Evolutionary conservation across 2,797 vertebrate genomes (phyloP), one percentile per base, ranked within the genome.

Genomic region (Salmo trutta): DNA sequence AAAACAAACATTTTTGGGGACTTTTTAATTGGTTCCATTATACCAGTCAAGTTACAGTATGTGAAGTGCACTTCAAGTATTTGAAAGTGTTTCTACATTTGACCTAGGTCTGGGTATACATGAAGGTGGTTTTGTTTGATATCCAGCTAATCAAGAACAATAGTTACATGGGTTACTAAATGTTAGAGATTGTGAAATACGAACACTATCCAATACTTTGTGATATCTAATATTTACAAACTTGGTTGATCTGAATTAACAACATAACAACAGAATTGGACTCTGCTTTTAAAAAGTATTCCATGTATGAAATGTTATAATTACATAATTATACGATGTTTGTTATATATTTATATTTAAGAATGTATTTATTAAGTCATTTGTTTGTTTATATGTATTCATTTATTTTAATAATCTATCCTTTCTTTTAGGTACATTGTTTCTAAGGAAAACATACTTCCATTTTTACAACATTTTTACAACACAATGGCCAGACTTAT

Each of bases 401-500:
- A 47, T 47, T 47, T 47, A 47, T 47, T 47, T 47, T 12, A 14
- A 12, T 12, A 14, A 47, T 47, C 10, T 8, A 41, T 47, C 10
- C 2, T 47, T 47, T 47, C 10, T 47, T 47, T 47, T 62, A 4
- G 83, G 86, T 65, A 71, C 19, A 64, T 53, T 24, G n/a, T 74
- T 75, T 78, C 16, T 72, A 51, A 69, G 65, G 73, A 59, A 33
- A 53, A 54, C 10, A 27, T 24, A 8, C 76, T 69, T 16, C 0
- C 24, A 64, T 27, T 73, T 47, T 76, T 19, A 21, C 7, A 47
- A 24, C 24, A 64, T 27, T 73, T 47, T 76, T 19, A 21, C 7
- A 47, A 29, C 67, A 90, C 79, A 16, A 95, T 95, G 93, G 73
- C 75, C 0, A 90, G 83, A 86, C 78, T 86, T 14, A 76, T 70